These are phyloP conservation scores for Nannobrachium achirus DNA, from an alignment of 2,113 vertebrate species.

Conservation along the genomic window DNA sequence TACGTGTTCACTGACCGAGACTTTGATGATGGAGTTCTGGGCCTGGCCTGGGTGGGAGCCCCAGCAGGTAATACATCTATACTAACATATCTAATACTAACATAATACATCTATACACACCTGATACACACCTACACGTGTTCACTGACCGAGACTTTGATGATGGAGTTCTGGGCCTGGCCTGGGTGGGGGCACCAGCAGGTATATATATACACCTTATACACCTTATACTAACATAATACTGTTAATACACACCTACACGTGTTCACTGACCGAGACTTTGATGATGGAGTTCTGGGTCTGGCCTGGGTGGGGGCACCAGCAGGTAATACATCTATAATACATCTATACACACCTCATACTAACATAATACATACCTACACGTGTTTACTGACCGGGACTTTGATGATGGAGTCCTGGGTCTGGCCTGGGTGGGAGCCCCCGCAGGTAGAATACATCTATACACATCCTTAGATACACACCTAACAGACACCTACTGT, in stretches of 20 bases:
- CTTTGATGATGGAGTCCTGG: slow-evolving; percentile 97
- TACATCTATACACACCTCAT: too few relatives aligned
- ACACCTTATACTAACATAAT: too few relatives aligned
- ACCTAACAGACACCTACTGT: slow-evolving; percentile 80
- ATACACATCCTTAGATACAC: too few relatives aligned
- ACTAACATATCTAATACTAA: too few relatives aligned
- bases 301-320: slow-evolving; percentile 98
- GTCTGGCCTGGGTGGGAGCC: slow-evolving; percentile 98
- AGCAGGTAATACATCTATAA: too few relatives aligned
- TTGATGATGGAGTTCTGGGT: slow-evolving; percentile 96
- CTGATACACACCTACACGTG: slow-evolving; percentile 85
- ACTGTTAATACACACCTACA: slow-evolving; percentile 81
- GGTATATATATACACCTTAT: slow-evolving; percentile 80
- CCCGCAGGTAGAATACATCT: slow-evolving; percentile 89
- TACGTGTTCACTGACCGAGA: slow-evolving; percentile 98
- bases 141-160: slow-evolving; percentile 98
- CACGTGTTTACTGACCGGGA: slow-evolving; percentile 98
- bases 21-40: slow-evolving; percentile 97
- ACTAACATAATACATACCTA: too few relatives aligned
- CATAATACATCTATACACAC: too few relatives aligned
- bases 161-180: slow-evolving; percentile 95
- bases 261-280: slow-evolving; percentile 96
- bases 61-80: slow-evolving; percentile 87
- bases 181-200: slow-evolving; percentile 98
- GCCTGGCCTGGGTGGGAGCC: slow-evolving; percentile 98